Conservation (phyloP, 2,113 vertebrate species). For the Caloenas nicobarica region DNA sequence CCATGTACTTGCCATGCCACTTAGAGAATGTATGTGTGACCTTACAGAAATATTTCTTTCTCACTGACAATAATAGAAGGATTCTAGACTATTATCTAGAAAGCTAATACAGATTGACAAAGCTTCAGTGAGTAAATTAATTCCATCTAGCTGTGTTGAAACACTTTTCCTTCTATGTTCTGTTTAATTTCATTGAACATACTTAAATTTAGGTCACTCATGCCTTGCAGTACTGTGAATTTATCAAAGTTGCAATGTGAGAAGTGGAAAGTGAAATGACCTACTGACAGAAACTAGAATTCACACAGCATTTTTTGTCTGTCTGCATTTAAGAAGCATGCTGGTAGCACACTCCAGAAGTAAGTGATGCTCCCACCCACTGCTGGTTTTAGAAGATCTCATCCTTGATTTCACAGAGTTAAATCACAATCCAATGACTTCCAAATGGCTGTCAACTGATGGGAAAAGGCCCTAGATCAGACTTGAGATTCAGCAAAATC, state of each 20-base stretch:
- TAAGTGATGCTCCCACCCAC: neutral
- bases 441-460: neutral
- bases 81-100: neutral
- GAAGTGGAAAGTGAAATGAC: neutral
- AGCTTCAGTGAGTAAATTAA: neutral
- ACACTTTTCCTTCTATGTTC: neutral
- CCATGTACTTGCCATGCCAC: rapidly evolving
- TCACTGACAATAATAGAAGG: neutral
- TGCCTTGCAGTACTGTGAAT: neutral
- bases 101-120: neutral
- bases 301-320: neutral
- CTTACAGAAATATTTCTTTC: neutral
- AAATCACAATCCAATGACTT: neutral
- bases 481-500: neutral
- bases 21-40: neutral
- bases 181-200: neutral
- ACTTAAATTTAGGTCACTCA: neutral
- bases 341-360: neutral
- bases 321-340: rapidly evolving
- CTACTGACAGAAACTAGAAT: neutral
- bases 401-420: neutral
- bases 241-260: neutral
- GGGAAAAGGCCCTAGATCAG: rapidly evolving
- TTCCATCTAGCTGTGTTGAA: neutral
- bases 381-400: neutral